Base-by-base conservation (phyloP, 30 jellyfish, hydroid and myxozoan species). In the Hydra vulgaris region DNA sequence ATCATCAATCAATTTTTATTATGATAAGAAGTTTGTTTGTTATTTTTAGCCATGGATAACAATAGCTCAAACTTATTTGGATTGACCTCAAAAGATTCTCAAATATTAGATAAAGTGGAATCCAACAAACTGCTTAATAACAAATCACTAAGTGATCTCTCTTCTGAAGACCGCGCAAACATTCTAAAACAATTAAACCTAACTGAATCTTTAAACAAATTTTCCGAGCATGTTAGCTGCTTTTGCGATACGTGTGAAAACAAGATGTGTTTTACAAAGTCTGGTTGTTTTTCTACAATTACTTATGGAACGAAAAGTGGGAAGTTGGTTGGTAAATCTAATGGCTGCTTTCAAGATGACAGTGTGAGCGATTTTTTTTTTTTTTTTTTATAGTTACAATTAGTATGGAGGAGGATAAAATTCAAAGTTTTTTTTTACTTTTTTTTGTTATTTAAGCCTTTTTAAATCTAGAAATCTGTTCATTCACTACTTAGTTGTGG, bases 231-330 rank as follows among this genome's bases (percentile, higher is more conserved):
- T 68, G 67, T 86, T 78, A 70, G 52, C 7, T 87, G 96, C 69
- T 80, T 66, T 68, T 87, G 96, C 88, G 72, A 89, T 20, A 84
- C 73, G 23, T 87, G 96, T 79, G 96, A 87, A 24, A 87, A 84
- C 0, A 67, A 79, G 7, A 53, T 19, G 1, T 87, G 96, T 81
- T 25, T 74, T 27, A 72, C 96, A 18, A 81, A 61, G 25, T 83
- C 73, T 23, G 96, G 96, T 18, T 87, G 96, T 76, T 88, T 88
- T 67, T 88, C 81, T 18, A 87, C 94, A 66, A 85, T 73, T 20
- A 66, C 72, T 0, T 88, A 88, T 53, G 81, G 54, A 17, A 23
- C 25, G 20, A 79, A 73, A 82, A 74, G 84, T 23, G 82, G 89
- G 17, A 74, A 52, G 66, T 52, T 79, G 24, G 19, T 80, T 26